phyloP scores from a whole-genome alignment of 2,113 vertebrate genomes.

The Sapayoa aenigma region DNA sequence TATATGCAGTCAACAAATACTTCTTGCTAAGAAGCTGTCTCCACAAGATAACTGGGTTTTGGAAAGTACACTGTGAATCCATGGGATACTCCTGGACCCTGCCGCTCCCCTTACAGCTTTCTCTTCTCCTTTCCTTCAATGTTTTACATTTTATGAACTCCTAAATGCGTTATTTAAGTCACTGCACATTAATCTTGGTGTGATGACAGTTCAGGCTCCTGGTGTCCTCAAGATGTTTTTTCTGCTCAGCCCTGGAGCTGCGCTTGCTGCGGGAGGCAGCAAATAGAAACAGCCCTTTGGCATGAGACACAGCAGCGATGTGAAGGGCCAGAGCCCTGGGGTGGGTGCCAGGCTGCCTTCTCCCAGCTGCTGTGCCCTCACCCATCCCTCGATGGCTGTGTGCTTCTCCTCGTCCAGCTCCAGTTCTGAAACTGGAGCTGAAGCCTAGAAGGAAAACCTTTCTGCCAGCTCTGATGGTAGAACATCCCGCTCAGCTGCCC shows the following conservation, averaged over 20 bases:
- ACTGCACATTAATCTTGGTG: background rate
- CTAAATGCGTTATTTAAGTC: background rate
- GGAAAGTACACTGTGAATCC: background rate
- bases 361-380: background rate
- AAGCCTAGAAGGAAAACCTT: background rate
- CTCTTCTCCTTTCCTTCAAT: background rate
- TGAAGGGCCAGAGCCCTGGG: background rate
- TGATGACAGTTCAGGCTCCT: background rate
- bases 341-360: background rate
- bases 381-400: background rate
- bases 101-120: background rate
- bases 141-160: background rate
- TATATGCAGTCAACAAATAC: background rate
- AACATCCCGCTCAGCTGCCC: background rate
- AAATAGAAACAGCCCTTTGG: background rate
- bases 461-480: background rate
- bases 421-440: background rate
- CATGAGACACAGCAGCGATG: background rate
- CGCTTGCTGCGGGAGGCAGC: background rate
- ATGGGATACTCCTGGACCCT: background rate
- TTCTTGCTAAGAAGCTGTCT: background rate
- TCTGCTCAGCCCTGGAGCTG: background rate
- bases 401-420: background rate
- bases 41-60: background rate
- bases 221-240: background rate